These are phyloP conservation scores for Limonius californicus DNA, from an alignment of 1,140 invertebrate genomes.

Conservation along the genomic window DNA sequence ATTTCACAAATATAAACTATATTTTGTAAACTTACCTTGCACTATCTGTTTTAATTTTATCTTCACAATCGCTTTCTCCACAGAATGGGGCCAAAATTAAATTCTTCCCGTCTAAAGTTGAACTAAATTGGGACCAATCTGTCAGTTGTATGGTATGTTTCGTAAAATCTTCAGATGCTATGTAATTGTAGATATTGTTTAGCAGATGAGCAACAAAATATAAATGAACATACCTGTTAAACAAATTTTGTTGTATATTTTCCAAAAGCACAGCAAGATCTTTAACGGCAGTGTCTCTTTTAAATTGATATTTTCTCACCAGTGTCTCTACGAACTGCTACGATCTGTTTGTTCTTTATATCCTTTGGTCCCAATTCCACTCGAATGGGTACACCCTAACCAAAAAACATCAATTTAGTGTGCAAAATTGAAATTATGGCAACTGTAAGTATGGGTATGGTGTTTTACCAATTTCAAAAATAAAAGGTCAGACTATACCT, in stretches of 20 bases:
- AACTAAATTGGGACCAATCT: constrained; percentile 79
- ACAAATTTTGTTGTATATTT: constrained; percentile 80
- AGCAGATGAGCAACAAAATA: no score
- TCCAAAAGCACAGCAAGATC: constrained; percentile 67
- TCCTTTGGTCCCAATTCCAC: constrained; percentile 97
- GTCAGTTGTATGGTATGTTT: constrained; percentile 66
- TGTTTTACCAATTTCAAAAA: no score
- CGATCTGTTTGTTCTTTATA: constrained; percentile 78
- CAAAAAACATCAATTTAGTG: no score
- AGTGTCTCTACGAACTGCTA: constrained; percentile 86
- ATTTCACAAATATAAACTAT: no score
- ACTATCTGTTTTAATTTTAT: constrained; percentile 94
- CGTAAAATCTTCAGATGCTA: constrained; percentile 76
- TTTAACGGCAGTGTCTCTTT: constrained; percentile 53
- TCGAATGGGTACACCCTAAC: constrained; percentile 88
- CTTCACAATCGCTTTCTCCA: constrained; percentile 84
- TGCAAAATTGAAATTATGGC: no score
- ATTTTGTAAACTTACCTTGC: constrained; percentile 72
- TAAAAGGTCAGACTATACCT: no score
- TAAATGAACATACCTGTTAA: constrained; percentile 76
- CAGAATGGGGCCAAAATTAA: constrained; percentile 93
- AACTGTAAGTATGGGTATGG: no score
- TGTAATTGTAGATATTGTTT: constrained; percentile 38
- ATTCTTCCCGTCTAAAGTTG: constrained; percentile 81
- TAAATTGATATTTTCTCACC: constrained; percentile 75